These are phyloP conservation scores for Phymastichus coffea DNA, from an alignment of 1,140 invertebrate genomes.

Conservation along the genomic window DNA sequence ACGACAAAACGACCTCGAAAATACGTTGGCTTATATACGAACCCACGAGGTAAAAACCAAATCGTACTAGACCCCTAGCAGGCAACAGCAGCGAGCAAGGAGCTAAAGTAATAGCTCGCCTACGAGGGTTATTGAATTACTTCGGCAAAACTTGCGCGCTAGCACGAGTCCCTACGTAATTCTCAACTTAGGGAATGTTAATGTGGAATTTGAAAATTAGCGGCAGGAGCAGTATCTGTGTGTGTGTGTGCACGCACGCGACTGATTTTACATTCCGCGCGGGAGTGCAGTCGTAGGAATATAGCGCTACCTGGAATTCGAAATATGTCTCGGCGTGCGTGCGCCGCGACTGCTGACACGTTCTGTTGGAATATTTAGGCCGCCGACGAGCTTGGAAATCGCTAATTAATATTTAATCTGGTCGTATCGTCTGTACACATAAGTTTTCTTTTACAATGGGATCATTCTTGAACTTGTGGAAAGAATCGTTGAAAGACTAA, in stretches of 20 bases:
- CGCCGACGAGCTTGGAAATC: neutral
- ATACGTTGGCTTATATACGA: too few species aligned
- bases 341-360: neutral
- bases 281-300: neutral
- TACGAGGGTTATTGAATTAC: too few species aligned
- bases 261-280: slow-evolving; percentile 12
- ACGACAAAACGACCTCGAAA: too few species aligned
- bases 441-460: too few species aligned
- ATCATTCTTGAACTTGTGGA: too few species aligned
- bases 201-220: slow-evolving; percentile 12
- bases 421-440: too few species aligned
- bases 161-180: neutral
- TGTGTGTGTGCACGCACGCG: neutral
- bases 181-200: slow-evolving; percentile 15
- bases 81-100: too few species aligned
- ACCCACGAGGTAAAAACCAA: too few species aligned
- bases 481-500: too few species aligned
- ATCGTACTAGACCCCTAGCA: too few species aligned
- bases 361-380: slow-evolving; percentile 19
- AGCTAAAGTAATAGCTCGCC: too few species aligned
- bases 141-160: neutral
- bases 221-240: neutral
- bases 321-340: slow-evolving; percentile 5
- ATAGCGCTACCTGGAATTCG: slow-evolving; percentile 10
- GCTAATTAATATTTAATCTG: slow-evolving; percentile 22